Percentiles rank a stretch among this genome's conserved stretches.
Conservation (phyloP, 2,888 invertebrate genomes). For the Cylindroiulus punctatus region DNA sequence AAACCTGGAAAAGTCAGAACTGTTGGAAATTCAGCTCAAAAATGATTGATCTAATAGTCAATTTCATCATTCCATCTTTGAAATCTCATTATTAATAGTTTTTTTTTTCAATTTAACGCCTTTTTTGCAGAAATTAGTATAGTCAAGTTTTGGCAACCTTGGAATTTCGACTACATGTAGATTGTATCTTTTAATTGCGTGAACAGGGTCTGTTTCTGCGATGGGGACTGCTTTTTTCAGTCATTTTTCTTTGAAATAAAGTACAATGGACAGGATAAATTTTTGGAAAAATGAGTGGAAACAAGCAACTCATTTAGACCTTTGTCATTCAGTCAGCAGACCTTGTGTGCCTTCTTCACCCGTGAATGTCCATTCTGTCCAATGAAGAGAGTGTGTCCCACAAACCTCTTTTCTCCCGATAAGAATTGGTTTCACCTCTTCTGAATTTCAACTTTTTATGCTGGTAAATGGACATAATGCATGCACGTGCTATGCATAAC, state of each 20-base stretch:
- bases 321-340: slow-evolving; percentile 7
- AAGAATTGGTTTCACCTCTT: slow-evolving; percentile 28
- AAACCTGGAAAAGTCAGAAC: too few relatives aligned
- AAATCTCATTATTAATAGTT: too few relatives aligned
- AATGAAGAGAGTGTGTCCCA: slow-evolving; percentile 12
- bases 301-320: slow-evolving; percentile 3
- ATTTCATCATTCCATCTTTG: too few relatives aligned
- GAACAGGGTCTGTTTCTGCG: background rate
- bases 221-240: background rate
- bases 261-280: background rate
- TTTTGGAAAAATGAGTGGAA: background rate
- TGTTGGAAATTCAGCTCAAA: too few relatives aligned
- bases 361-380: background rate
- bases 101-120: too few relatives aligned
- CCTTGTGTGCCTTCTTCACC: slow-evolving; percentile 5
- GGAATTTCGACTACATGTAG: too few relatives aligned
- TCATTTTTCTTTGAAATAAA: background rate
- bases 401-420: slow-evolving; percentile 22
- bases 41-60: too few relatives aligned
- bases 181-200: too few relatives aligned
- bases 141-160: too few relatives aligned
- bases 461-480: slow-evolving; percentile 1
- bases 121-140: too few relatives aligned
- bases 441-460: background rate
- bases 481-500: slow-evolving; percentile 33